Conservation (phyloP, 1,140 invertebrate species). For the Bombus huntii region DNA sequence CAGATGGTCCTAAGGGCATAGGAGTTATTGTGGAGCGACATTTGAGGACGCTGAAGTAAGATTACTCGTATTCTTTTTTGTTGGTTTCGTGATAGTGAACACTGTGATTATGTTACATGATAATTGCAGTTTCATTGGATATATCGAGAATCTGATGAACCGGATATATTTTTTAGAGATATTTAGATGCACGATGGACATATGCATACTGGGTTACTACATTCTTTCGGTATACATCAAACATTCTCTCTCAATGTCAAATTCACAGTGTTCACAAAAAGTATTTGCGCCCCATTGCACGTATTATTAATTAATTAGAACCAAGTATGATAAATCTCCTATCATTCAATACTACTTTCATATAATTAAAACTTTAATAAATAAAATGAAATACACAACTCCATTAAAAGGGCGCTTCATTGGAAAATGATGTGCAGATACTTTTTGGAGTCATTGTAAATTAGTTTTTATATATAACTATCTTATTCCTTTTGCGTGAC, state of each 20-base stretch:
- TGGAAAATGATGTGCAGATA: no score
- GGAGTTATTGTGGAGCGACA: slow-evolving; percentile 57
- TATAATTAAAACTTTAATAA: no score
- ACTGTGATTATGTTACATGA: neutral
- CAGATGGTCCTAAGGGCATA: neutral
- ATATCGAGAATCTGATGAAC: slow-evolving; percentile 62
- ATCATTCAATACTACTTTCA: no score
- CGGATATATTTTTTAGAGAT: slow-evolving; percentile 66
- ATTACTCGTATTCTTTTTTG: neutral
- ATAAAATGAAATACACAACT: no score
- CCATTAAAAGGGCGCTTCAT: no score
- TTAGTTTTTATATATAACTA: neutral
- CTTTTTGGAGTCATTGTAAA: no score
- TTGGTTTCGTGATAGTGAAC: neutral
- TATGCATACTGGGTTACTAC: slow-evolving; percentile 70
- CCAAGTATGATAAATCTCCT: no score
- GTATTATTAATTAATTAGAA: no score
- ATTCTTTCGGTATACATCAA: slow-evolving; percentile 62
- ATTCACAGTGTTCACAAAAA: no score
- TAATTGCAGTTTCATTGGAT: slow-evolving; percentile 60
- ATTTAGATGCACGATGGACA: slow-evolving; percentile 58
- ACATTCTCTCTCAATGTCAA: no score
- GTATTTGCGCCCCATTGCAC: no score
- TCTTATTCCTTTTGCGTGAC: neutral
- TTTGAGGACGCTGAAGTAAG: slow-evolving; percentile 42